Base-by-base conservation (phyloP, 1,140 invertebrate genomes). In the Phymastichus coffea region DNA sequence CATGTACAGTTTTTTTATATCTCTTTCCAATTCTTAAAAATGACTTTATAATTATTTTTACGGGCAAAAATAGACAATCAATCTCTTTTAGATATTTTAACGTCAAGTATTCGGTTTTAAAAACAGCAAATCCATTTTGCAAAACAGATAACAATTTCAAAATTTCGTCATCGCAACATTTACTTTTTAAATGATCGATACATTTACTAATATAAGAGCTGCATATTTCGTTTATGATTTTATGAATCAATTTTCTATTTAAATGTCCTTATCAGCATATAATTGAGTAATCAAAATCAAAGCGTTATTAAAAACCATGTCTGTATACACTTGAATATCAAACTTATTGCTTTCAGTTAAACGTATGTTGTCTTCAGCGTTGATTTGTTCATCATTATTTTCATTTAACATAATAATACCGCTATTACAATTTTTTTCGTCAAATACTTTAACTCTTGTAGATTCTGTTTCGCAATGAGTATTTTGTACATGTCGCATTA, bases 31-130 rank as follows among this genome's bases (percentile, higher is more conserved):
- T 10, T 8, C 7, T 1, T 23, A 44, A n/a, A 15, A 0, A 22
- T 3, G 26, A 33, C 8, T 38, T 10, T 19, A 37, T 6, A 6
- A n/a, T 25, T 22, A 49, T 37, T 46, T 12, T 14, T 40, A 51
- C 12, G 17, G 30, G 37, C 1, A 10, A 3, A 47, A 33, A 7
- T n/a, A 23, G 14, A 33, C 22, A 35, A 38, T 28, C 55, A 8
- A 30, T 25, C 38, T 63, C 15, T 53, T 38, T 48, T 38, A 12
- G 41, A 26, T 59, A 17, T 43, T 54, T 15, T 52, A 38, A 46
- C 26, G 48, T 57, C 52, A 1, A 2, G 37, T 48, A 26, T 44
- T 55, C 15, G 1, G 10, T 63, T 51, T 23, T 1, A 38, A 44
- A 46, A 41, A 40, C 30, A 28, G n/a, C 17, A 57, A 67, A 46